Evolutionary conservation across 30 jellyfish, hydroid and myxozoan genomes (phyloP).

Genomic region (Hydractinia echinata): DNA sequence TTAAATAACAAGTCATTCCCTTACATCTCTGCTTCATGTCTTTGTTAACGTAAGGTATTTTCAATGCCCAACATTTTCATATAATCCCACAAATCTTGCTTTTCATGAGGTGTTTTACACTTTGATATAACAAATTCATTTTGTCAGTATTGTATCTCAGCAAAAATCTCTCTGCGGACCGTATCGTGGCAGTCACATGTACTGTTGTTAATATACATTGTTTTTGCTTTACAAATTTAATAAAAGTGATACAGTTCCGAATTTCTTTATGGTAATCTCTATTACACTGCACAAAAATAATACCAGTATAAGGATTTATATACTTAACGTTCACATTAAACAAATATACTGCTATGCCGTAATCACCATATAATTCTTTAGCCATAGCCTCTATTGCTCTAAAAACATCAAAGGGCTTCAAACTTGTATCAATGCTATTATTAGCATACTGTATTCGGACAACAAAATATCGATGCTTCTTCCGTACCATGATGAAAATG

Average conservation of each 20-base stretch:
- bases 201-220: conserved; percentile 18
- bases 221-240: conserved; percentile 12
- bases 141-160: conserved; percentile 15
- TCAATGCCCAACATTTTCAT: conserved; percentile 2
- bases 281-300: conserved; percentile 18
- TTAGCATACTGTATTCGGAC: conserved; percentile 24
- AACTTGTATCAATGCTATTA: conserved; percentile 11
- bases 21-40: not conserved
- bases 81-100: conserved; percentile 1
- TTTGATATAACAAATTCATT: conserved; percentile 4
- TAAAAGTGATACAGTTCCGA: conserved; percentile 20
- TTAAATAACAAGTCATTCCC: too few species aligned
- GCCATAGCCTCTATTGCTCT: not conserved
- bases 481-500: conserved; percentile 28
- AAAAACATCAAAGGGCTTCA: not conserved
- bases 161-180: conserved; percentile 28
- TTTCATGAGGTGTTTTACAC: conserved; percentile 12
- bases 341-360: conserved; percentile 21
- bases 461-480: conserved; percentile 27
- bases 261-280: conserved; percentile 25
- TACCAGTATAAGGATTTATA: conserved; percentile 28
- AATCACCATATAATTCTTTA: conserved; percentile 35
- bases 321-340: not conserved
- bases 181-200: conserved; percentile 32
- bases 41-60: not conserved